Base-by-base conservation (phyloP, 2,888 invertebrate species). In the Hydraecia micacea region DNA sequence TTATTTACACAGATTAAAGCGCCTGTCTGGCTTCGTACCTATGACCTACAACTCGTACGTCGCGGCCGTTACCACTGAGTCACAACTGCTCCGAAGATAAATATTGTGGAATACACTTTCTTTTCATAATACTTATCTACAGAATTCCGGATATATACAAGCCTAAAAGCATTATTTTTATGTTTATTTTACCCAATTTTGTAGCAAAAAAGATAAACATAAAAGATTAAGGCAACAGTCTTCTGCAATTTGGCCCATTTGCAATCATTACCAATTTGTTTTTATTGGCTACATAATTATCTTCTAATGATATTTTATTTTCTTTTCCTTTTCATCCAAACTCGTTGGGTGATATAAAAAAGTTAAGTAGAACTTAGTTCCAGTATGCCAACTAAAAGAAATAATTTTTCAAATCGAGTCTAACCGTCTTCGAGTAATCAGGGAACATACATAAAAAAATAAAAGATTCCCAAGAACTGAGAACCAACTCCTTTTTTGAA, bases 261-360 rank as follows among this genome's bases (percentile, higher is more conserved):
- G 77, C 70, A 67, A 77, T 85, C 42, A 69, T 86, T 77, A 70
- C 49, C 60, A 21, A 49, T 83, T 80, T 72, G 32, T 84, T 83
- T 83, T 83, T 76, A 83, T 63, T 58, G 36, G 18, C 36, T 13
- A 68, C 79, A 42, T 66, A 81, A 83, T 76, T 75, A 65, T 55
- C 18, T 71, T 36, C 63, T 60, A 80, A 84, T 39, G 82, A 70
- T 60, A 75, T 60, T 42, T 81, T 79, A 49, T 75, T 66, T 79
- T 55, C 62, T 46, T 79, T 79, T 74, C 63, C n/a, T 42, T 63
- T 70, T 60, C 25, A 60, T 42, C 42, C 32, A 21, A 72, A 79
- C 4, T 11, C 39, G n/a, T 39, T 8, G 15, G 1, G 18, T 3
- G 15, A 32, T 32, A 18, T 15, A 46, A 36, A 79, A 28, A 49